Evolutionary conservation across 2,113 vertebrate genomes (phyloP).

Genomic region (Heterotis niloticus): DNA sequence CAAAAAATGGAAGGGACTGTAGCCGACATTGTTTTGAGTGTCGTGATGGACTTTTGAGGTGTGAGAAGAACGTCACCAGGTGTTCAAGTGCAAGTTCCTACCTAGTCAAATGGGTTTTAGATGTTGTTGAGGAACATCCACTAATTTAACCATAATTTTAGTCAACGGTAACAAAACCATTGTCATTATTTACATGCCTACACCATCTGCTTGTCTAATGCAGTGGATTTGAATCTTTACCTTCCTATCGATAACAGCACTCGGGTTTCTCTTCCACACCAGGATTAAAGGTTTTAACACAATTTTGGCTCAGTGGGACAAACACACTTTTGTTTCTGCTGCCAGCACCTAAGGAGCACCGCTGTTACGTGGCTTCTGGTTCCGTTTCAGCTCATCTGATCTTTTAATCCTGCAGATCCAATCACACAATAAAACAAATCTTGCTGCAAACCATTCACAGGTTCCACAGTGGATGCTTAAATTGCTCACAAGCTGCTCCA

Average conservation of each 20-base stretch:
- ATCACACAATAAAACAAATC: constrained; percentile 50
- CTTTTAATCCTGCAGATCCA: constrained; percentile 32
- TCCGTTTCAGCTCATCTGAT: constrained; percentile 44
- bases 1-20: too few species aligned
- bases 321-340: constrained; percentile 41
- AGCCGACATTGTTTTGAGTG: not conserved
- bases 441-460: constrained; percentile 27
- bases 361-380: constrained; percentile 17
- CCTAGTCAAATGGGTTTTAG: constrained; percentile 32
- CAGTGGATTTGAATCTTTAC: constrained; percentile 42
- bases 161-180: constrained; percentile 45
- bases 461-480: constrained; percentile 11
- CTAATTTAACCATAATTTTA: constrained; percentile 44
- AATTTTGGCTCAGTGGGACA: constrained; percentile 38
- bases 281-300: constrained; percentile 37
- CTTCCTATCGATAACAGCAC: constrained; percentile 34
- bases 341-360: constrained; percentile 31
- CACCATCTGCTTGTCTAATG: constrained; percentile 49
- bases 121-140: constrained; percentile 35
- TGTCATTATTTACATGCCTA: constrained; percentile 41
- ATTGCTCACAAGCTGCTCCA: not conserved
- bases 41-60: not conserved
- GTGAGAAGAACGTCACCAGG: not conserved
- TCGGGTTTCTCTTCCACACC: constrained; percentile 40
- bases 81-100: constrained; percentile 24